Base-by-base conservation (phyloP, 1,140 invertebrate genomes). In the Tetranychus cinnabarinus region DNA sequence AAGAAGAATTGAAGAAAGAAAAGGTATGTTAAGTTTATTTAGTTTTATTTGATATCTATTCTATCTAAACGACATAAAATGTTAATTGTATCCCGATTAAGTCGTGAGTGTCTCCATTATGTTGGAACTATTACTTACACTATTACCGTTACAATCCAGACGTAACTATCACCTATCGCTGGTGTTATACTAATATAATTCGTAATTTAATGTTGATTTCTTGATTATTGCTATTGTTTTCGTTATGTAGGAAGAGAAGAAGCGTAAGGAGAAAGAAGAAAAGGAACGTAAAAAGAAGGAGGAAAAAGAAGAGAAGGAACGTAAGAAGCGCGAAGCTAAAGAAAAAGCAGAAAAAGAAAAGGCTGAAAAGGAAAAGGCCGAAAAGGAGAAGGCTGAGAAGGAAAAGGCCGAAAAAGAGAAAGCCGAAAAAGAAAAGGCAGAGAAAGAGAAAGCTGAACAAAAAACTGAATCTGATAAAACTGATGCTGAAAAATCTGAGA, bases 1-100 rank as follows among this genome's bases (percentile, higher is more conserved):
- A 83, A 63, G 81, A 82, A 68, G 68, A 68, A 13, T 63, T 61
- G n/a, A 82, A 84, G 67, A 85, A 85, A 67, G 61, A 57, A 61
- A 63, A 65, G 33, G 66, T 64, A 42, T 23, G 23, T 23, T 23
- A 23, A 23, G 23, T 23, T 23, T 23, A 23, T 23, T 23, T 23
- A 23, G 0, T 23, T 23, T 23, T 23, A 23, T 23, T 23, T 23
- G 23, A 23, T 23, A 23, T 23, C 23, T 23, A 23, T 23, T 23
- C 23, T 23, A 23, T 23, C 23, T 23, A 23, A 23, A 23, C 23
- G 23, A 23, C 23, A 23, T 23, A 23, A 23, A 23, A 23, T 23
- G 23, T 23, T 23, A 23, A 23, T 23, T 23, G 23, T 23, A 23
- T 23, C 23, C 23, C 23, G 23, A 23, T 23, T 23, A 23, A 23